A percentile compares a stretch with the other conserved stretches of the same genome.
phyloP scores from a whole-genome alignment of 2,797 vertebrate species.

The Rhynchonycteris naso region DNA sequence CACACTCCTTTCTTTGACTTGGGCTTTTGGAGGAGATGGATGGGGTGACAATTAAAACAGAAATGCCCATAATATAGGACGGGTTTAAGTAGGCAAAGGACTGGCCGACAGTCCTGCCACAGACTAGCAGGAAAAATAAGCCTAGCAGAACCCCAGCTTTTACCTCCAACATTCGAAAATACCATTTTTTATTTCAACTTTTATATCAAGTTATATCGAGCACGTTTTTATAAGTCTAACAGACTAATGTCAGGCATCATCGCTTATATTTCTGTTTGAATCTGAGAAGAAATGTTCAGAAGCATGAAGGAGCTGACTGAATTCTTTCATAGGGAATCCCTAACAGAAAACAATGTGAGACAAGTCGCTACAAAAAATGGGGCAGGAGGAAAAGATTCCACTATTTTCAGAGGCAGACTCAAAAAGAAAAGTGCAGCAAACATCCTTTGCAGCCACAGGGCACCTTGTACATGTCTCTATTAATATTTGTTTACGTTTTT shows the following conservation, averaged over 20 bases:
- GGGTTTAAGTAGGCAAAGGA: neutral
- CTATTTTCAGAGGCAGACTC: neutral
- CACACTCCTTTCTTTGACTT: neutral
- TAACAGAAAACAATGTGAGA: conserved; percentile 52
- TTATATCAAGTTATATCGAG: neutral
- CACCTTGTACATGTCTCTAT: neutral
- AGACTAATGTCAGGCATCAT: neutral
- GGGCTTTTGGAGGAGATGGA: neutral
- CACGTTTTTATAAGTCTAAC: neutral
- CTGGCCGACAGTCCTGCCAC: neutral
- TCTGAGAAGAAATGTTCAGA: neutral
- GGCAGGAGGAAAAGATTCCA: conserved; percentile 18
- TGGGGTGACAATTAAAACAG: neutral
- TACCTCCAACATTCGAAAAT: neutral
- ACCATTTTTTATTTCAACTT: neutral
- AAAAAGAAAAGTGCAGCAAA: neutral
- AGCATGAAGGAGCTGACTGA: conserved; percentile 13
- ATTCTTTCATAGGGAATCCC: conserved; percentile 26
- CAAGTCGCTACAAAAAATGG: neutral
- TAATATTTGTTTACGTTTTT: neutral
- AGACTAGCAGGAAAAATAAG: neutral
- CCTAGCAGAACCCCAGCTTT: neutral
- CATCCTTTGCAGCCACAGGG: neutral
- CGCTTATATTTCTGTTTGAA: neutral
- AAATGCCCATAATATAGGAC: neutral